phyloP scores from a whole-genome alignment of 2,888 invertebrate genomes.

The Drosophila neonasuta region DNA sequence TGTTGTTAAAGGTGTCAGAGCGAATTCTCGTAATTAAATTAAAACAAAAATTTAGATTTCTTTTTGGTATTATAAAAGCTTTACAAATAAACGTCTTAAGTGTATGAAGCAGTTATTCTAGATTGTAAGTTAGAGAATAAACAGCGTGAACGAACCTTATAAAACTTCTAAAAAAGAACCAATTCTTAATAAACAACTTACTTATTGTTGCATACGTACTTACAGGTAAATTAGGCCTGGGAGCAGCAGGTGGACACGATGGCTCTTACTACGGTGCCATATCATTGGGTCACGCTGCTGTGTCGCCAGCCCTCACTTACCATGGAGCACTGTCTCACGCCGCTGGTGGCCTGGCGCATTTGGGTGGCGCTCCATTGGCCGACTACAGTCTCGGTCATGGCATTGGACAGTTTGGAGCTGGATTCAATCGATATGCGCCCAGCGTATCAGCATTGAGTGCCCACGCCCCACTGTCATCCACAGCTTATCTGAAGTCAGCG shows the following conservation, averaged over 20 bases:
- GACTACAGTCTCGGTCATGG: constrained; percentile 72
- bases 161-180: too few relatives aligned
- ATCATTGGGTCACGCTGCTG: constrained; percentile 68
- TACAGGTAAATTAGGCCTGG: constrained; percentile 46
- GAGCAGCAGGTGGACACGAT: constrained; percentile 32
- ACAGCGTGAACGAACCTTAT: too few relatives aligned
- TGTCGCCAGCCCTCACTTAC: constrained; percentile 74
- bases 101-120: too few relatives aligned
- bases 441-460: constrained; percentile 76
- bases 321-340: constrained; percentile 71
- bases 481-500: constrained; percentile 80
- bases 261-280: constrained; percentile 76
- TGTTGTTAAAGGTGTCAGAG: too few relatives aligned
- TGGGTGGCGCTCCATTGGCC: constrained; percentile 57
- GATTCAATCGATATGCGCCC: constrained; percentile 80
- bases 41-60: too few relatives aligned
- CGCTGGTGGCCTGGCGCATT: constrained; percentile 33
- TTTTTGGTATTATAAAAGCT: too few relatives aligned
- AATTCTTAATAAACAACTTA: too few relatives aligned
- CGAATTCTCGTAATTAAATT: too few relatives aligned
- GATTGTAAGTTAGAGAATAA: too few relatives aligned
- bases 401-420: constrained; percentile 74
- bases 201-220: background rate
- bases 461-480: constrained; percentile 81
- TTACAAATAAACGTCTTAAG: too few relatives aligned